Evolutionary conservation across 2,113 vertebrate genomes (phyloP).

Genomic region (Forbesichthys papilliferus): DNA sequence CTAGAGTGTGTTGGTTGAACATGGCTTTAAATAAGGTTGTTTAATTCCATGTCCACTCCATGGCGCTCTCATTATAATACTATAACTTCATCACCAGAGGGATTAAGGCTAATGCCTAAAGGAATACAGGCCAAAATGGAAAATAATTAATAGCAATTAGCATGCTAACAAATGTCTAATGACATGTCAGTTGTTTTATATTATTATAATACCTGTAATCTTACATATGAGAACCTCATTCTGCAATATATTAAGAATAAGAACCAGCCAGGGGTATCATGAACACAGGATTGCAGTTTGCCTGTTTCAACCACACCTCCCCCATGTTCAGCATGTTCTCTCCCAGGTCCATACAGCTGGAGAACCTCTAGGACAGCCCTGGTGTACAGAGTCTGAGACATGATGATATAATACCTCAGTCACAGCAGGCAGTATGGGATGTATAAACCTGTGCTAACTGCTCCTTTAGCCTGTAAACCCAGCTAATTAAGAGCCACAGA

Average conservation of each 20-base stretch:
- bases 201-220: constrained; percentile 70
- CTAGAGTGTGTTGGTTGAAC: constrained; percentile 47
- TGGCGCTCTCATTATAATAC: constrained; percentile 56
- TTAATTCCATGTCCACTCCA: constrained; percentile 63
- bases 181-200: constrained; percentile 68
- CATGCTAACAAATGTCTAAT: constrained; percentile 74
- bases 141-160: constrained; percentile 80
- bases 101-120: constrained; percentile 78
- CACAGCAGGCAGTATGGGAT: constrained; percentile 46
- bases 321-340: constrained; percentile 31
- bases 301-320: constrained; percentile 43
- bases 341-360: constrained; percentile 30
- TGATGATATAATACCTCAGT: constrained; percentile 33
- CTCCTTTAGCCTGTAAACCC: constrained; percentile 61
- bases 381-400: constrained; percentile 44
- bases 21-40: constrained; percentile 46
- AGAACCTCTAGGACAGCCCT: constrained; percentile 37
- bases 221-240: constrained; percentile 57
- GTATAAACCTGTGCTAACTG: constrained; percentile 50
- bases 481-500: constrained; percentile 66
- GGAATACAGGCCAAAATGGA: constrained; percentile 71
- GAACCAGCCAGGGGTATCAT: constrained; percentile 39
- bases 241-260: constrained; percentile 26
- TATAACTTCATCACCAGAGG: constrained; percentile 71
- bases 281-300: constrained; percentile 31